Percentiles rank a stretch among this genome's conserved stretches.
Evolutionary conservation across 2,797 vertebrate species (phyloP).

Genomic region (Psittacula echo): DNA sequence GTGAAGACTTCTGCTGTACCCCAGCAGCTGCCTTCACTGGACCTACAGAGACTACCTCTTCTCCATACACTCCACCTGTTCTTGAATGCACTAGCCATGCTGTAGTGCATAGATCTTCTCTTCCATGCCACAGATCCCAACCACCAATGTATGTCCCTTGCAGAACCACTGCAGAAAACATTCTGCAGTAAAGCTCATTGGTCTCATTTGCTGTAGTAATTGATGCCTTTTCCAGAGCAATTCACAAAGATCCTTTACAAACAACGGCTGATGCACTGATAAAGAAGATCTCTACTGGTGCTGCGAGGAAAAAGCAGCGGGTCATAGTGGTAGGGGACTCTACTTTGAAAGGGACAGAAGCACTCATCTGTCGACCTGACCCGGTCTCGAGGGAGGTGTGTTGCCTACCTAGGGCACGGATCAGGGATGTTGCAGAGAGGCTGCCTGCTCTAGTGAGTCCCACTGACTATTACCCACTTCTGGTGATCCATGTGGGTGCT

Average conservation of each 20-base stretch:
- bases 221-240: not conserved
- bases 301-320: too few relatives aligned
- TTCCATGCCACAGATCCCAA: not conserved
- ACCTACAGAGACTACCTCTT: not conserved
- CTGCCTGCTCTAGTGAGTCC: too few relatives aligned
- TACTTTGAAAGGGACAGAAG: too few relatives aligned
- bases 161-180: not conserved
- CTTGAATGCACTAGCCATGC: fast-evolving
- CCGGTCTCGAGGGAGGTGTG: too few relatives aligned
- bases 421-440: too few relatives aligned
- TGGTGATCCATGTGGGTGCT: too few relatives aligned
- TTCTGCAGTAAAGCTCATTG: not conserved
- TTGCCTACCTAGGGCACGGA: too few relatives aligned
- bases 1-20: not conserved
- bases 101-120: not conserved
- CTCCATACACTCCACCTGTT: not conserved
- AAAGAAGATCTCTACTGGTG: too few relatives aligned
- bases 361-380: too few relatives aligned
- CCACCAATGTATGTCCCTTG: not conserved
- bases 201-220: not conserved
- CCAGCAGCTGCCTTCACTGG: not conserved
- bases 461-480: too few relatives aligned
- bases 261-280: too few relatives aligned
- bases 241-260: not conserved
- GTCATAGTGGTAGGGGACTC: too few relatives aligned